These are phyloP conservation scores for Frieseomelitta varia DNA, from an alignment of 1,140 invertebrate genomes.

Conservation along the genomic window DNA sequence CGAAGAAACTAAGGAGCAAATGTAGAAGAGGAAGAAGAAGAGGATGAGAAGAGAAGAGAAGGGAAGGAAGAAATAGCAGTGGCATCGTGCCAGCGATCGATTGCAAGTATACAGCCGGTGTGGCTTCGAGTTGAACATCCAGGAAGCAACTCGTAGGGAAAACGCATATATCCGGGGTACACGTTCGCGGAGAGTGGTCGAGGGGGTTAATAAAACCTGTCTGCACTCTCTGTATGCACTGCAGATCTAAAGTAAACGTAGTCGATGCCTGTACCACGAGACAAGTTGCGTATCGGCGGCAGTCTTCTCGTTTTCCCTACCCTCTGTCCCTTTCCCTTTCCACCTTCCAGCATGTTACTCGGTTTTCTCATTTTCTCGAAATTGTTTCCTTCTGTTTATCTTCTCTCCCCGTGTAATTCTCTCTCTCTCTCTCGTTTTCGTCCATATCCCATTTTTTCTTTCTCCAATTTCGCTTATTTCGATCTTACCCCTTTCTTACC, in stretches of 20 bases:
- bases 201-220: conserved; percentile 66
- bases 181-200: conserved; percentile 48
- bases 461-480: background rate
- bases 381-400: conserved; percentile 11
- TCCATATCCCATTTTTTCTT: background rate
- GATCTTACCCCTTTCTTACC: background rate
- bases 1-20: background rate
- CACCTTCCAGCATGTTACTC: background rate
- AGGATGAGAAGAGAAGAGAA: background rate
- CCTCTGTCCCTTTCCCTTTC: background rate
- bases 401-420: background rate
- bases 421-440: no score
- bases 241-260: conserved; percentile 58
- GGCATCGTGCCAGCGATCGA: conserved; percentile 67
- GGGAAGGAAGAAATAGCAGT: conserved; percentile 35
- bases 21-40: background rate
- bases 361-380: conserved; percentile 25
- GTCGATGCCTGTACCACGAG: conserved; percentile 30
- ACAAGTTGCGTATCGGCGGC: conserved; percentile 39
- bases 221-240: conserved; percentile 47
- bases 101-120: conserved; percentile 56
- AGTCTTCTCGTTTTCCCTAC: background rate
- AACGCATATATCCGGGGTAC: conserved; percentile 58
- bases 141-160: conserved; percentile 51
- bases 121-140: conserved; percentile 56